Conservation (phyloP, 2,797 vertebrate genomes). For the Poeciliopsis paucimaculata region DNA sequence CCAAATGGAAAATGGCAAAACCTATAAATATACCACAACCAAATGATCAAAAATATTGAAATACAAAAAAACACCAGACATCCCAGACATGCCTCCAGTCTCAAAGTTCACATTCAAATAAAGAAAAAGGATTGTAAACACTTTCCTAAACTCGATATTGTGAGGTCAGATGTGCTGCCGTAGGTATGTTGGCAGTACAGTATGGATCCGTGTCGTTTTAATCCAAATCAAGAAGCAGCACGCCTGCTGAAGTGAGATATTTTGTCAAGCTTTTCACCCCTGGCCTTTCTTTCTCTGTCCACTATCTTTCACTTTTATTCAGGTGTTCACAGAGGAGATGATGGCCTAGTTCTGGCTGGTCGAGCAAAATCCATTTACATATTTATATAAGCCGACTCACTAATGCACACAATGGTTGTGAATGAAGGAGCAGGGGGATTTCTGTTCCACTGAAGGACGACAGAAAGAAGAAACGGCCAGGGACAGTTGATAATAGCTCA, state of each 20-base stretch:
- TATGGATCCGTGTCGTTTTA: slow-evolving; percentile 43
- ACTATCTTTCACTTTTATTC: slow-evolving; percentile 48
- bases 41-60: neutral
- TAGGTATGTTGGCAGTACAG: neutral
- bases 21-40: neutral
- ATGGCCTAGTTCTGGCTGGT: slow-evolving; percentile 62
- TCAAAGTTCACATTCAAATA: neutral
- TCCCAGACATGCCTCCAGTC: neutral
- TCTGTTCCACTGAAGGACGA: slow-evolving; percentile 28
- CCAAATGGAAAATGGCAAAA: too few relatives aligned
- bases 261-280: slow-evolving; percentile 49
- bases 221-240: slow-evolving; percentile 37
- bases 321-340: slow-evolving; percentile 63
- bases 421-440: slow-evolving; percentile 39
- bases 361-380: slow-evolving; percentile 55
- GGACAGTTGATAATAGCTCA: slow-evolving; percentile 60
- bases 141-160: neutral
- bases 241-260: slow-evolving; percentile 52
- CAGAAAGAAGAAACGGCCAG: slow-evolving; percentile 26
- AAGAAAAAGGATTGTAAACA: neutral
- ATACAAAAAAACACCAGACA: neutral
- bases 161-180: neutral
- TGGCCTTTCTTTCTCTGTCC: slow-evolving; percentile 16
- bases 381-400: slow-evolving; percentile 39
- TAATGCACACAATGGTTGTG: slow-evolving; percentile 10